phyloP scores from a whole-genome alignment of 2,888 invertebrate genomes.

The Drosophila eohydei region DNA sequence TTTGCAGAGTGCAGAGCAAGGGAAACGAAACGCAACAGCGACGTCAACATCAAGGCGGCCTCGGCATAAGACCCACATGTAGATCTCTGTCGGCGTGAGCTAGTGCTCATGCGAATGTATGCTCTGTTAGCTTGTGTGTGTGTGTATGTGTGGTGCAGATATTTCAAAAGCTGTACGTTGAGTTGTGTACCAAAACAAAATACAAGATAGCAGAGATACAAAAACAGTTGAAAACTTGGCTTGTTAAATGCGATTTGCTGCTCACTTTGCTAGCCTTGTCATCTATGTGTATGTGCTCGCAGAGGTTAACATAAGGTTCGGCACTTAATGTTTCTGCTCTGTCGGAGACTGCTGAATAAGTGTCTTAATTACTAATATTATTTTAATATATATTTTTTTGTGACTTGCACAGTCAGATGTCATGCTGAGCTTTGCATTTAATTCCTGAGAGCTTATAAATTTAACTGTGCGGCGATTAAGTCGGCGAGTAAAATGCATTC shows the following conservation, averaged over 20 bases:
- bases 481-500: constrained; percentile 57
- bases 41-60: constrained; percentile 50
- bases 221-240: constrained; percentile 36
- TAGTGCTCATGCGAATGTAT: neutral
- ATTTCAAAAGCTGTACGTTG: constrained; percentile 54
- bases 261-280: constrained; percentile 40
- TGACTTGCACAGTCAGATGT: constrained; percentile 40
- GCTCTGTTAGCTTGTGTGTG: neutral
- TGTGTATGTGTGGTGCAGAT: constrained; percentile 32
- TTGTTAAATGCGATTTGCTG: constrained; percentile 30
- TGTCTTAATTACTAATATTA: constrained; percentile 63
- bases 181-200: constrained; percentile 32
- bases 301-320: constrained; percentile 61
- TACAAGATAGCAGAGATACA: constrained; percentile 10
- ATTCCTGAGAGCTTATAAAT: constrained; percentile 68
- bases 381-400: constrained; percentile 41
- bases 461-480: constrained; percentile 68
- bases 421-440: constrained; percentile 64
- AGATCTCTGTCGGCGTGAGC: constrained; percentile 6
- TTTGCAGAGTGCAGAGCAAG: constrained; percentile 53
- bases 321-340: constrained; percentile 55
- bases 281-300: constrained; percentile 9
- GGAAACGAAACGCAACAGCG: constrained; percentile 15
- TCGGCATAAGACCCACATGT: constrained; percentile 51
- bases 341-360: constrained; percentile 47